Evolutionary conservation across 1,140 invertebrate species (phyloP).

Genomic region (Drosophila dunni): DNA sequence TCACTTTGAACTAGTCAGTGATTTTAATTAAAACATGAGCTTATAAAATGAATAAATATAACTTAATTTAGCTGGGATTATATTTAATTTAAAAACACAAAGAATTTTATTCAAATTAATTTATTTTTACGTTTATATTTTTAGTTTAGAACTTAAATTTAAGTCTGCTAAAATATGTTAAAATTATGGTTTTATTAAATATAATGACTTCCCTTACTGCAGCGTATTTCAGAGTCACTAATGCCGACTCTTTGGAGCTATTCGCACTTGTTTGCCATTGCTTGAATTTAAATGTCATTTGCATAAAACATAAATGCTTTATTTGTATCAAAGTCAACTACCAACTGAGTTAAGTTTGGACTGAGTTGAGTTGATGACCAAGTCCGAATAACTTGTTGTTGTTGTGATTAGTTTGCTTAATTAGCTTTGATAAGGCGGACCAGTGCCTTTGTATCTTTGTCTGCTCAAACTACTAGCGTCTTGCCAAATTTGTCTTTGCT

Average conservation of each 20-base stretch:
- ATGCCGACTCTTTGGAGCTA: not conserved
- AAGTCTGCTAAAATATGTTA: too few species aligned
- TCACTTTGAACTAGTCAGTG: not conserved
- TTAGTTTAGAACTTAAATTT: too few species aligned
- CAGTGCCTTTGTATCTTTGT: conserved; percentile 30
- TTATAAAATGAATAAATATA: not conserved
- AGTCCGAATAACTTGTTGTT: conserved; percentile 30
- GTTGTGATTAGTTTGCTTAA: conserved; percentile 68
- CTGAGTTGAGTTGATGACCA: conserved; percentile 33
- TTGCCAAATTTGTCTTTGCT: conserved; percentile 30
- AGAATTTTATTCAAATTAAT: too few species aligned
- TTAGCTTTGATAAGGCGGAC: conserved; percentile 62
- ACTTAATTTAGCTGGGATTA: too few species aligned
- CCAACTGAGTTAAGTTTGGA: conserved; percentile 22
- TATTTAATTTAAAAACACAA: too few species aligned
- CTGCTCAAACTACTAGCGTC: not conserved
- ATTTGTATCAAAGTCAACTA: conserved; percentile 72
- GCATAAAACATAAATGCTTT: conserved; percentile 71
- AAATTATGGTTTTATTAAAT: not conserved
- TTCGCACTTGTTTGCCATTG: conserved; percentile 64
- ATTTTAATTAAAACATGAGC: not conserved
- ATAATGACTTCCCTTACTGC: too few species aligned
- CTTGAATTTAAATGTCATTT: conserved; percentile 72
- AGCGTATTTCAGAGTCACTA: conserved; percentile 1
- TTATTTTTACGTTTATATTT: too few species aligned